These are phyloP conservation scores for Felis chaus DNA, from an alignment of 2,113 vertebrate species.

Conservation along the genomic window DNA sequence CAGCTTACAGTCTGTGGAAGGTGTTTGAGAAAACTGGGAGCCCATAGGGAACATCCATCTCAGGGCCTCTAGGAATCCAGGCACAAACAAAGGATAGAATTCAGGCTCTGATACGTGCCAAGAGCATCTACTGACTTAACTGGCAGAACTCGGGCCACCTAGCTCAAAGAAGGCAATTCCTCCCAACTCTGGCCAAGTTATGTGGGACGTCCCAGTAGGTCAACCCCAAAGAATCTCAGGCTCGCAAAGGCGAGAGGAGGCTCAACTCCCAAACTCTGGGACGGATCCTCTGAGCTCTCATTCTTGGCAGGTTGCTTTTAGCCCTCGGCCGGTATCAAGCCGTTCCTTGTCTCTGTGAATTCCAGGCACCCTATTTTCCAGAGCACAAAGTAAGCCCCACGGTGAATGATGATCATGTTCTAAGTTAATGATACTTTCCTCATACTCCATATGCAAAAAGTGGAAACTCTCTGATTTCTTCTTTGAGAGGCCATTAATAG, in stretches of 20 bases:
- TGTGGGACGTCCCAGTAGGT: background rate
- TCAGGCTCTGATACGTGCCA: background rate
- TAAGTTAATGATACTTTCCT: conserved; percentile 43
- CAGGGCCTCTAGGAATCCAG: background rate
- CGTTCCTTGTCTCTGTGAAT: background rate
- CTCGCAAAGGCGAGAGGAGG: background rate
- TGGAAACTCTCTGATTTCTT: conserved; percentile 51
- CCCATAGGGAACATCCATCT: background rate
- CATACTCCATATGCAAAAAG: background rate
- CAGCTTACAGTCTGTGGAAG: background rate
- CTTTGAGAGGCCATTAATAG: conserved; percentile 70
- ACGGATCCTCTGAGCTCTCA: too few species aligned
- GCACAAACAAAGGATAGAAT: background rate
- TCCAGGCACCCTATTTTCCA: background rate
- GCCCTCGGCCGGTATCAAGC: background rate
- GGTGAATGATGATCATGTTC: background rate
- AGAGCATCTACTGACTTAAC: background rate
- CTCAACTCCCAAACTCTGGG: background rate
- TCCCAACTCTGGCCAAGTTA: too few species aligned
- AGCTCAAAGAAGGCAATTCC: background rate
- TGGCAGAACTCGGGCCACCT: background rate
- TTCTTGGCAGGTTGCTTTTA: background rate
- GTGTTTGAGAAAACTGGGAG: background rate
- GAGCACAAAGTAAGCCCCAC: background rate
- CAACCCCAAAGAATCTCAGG: background rate